These are phyloP conservation scores for Callionymus lyra DNA, from an alignment of 2,113 vertebrate species.

Conservation along the genomic window DNA sequence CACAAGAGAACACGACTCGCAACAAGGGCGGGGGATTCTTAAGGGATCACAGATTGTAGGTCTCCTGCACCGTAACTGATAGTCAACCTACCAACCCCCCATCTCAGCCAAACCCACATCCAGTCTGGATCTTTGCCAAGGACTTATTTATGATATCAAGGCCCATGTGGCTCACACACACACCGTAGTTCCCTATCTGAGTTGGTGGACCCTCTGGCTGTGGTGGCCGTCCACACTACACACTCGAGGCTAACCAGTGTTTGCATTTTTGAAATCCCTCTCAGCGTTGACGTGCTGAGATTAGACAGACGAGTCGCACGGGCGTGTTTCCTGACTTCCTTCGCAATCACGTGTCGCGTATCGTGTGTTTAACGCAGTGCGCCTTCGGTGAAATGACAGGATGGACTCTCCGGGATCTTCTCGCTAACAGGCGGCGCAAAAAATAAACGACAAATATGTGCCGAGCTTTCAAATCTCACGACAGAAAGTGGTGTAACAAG, in stretches of 20 bases:
- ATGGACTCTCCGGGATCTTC: no score
- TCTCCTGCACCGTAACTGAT: conserved; percentile 54
- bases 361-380: conserved; percentile 9
- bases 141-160: conserved; percentile 67
- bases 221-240: conserved; percentile 59
- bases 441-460: no score
- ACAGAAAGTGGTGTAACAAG: no score
- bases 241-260: conserved; percentile 67
- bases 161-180: conserved; percentile 37
- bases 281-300: conserved; percentile 54
- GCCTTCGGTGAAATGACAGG: conserved; percentile 10
- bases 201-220: conserved; percentile 50
- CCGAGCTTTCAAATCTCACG: no score
- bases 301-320: conserved; percentile 39
- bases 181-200: conserved; percentile 32
- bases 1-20: conserved; percentile 20
- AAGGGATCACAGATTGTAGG: conserved; percentile 42
- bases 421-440: no score
- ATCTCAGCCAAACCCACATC: conserved; percentile 43
- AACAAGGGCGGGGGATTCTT: conserved; percentile 32
- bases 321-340: conserved; percentile 22
- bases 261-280: conserved; percentile 70
- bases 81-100: conserved; percentile 32
- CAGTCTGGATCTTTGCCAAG: conserved; percentile 54
- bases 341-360: conserved; percentile 21